Conservation (phyloP, 2,113 vertebrate species). For the Dendropsophus ebraccatus region DNA sequence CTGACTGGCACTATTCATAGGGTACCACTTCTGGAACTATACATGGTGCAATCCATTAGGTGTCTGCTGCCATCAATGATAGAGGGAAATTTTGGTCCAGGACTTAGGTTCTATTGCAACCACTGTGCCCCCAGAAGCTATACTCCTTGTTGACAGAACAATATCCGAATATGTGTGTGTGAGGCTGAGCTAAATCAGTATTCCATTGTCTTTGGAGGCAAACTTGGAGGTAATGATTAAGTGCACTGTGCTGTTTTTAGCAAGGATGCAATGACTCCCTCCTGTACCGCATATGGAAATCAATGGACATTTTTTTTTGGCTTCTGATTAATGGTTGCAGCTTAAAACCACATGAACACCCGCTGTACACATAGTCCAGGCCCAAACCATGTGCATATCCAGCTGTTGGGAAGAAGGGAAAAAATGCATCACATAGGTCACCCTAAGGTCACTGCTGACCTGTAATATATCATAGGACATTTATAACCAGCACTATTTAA, state of each 20-base stretch:
- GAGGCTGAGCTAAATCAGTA: too few species aligned
- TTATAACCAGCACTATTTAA: neutral
- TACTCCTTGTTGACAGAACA: too few species aligned
- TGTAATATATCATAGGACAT: neutral
- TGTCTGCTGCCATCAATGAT: too few species aligned
- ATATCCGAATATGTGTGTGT: too few species aligned
- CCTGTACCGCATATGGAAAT: neutral
- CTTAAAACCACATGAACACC: slow-evolving; percentile 9
- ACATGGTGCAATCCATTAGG: too few species aligned
- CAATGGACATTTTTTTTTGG: neutral
- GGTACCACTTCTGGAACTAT: too few species aligned
- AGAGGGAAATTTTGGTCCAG: too few species aligned
- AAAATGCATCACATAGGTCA: neutral
- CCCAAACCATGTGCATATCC: neutral
- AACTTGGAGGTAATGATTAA: neutral
- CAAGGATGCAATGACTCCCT: neutral
- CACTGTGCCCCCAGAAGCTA: too few species aligned
- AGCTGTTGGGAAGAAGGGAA: neutral
- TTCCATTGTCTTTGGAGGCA: neutral
- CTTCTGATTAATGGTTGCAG: neutral
- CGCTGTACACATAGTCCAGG: neutral
- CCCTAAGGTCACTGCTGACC: neutral
- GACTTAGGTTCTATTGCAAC: too few species aligned
- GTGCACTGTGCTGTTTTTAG: neutral
- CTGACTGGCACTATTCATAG: too few species aligned